Conservation (phyloP, 2,888 invertebrate genomes). For the Ganaspis brasiliensis region DNA sequence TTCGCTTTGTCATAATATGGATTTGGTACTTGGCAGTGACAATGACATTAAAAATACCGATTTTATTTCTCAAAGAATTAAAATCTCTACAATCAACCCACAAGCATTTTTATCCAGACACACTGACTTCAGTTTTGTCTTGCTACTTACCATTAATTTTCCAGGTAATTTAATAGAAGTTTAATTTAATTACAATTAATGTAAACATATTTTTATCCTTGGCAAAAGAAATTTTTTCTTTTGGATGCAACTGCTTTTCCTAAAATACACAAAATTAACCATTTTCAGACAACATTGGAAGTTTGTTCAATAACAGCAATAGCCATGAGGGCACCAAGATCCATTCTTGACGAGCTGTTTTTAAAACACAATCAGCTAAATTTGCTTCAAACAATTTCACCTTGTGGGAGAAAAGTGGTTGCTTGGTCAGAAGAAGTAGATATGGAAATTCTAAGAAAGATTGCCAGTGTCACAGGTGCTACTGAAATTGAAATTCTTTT, state of each 20-base stretch:
- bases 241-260: too few relatives aligned
- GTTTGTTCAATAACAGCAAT: constrained; percentile 79
- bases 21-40: constrained; percentile 75
- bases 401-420: constrained; percentile 88
- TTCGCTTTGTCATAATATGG: constrained; percentile 65
- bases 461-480: constrained; percentile 84
- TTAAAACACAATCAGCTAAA: constrained; percentile 83
- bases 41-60: constrained; percentile 76
- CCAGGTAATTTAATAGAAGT: constrained; percentile 46
- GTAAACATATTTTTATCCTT: too few relatives aligned
- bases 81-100: constrained; percentile 77
- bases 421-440: constrained; percentile 87
- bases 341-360: constrained; percentile 84
- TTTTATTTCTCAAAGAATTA: constrained; percentile 79
- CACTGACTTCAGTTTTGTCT: constrained; percentile 71
- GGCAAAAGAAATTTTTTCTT: too few relatives aligned
- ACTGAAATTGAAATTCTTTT: constrained; percentile 85
- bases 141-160: constrained; percentile 81
- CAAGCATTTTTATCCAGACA: constrained; percentile 76
- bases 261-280: too few relatives aligned
- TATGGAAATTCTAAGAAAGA: constrained; percentile 82
- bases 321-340: constrained; percentile 81
- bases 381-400: constrained; percentile 84
- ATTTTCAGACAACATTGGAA: constrained; percentile 80
- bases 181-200: not conserved